These are phyloP conservation scores for Oligia strigilis DNA, from an alignment of 2,888 invertebrate species.

Conservation along the genomic window DNA sequence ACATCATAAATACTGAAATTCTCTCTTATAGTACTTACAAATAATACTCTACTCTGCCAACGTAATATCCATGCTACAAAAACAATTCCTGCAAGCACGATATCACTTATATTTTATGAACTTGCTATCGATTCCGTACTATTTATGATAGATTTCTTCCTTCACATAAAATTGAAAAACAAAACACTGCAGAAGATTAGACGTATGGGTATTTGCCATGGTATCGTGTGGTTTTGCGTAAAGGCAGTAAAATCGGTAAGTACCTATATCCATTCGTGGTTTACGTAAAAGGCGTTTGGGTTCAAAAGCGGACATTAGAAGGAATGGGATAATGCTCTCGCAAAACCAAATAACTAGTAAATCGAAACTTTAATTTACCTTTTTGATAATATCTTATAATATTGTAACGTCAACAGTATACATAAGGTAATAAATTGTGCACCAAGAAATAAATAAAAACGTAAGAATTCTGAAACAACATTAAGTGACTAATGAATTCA, in stretches of 20 bases:
- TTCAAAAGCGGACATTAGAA: background rate
- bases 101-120: constrained; percentile 19
- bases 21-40: background rate
- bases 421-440: background rate
- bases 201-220: background rate
- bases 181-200: background rate
- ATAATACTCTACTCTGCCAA: background rate
- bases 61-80: background rate
- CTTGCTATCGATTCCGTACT: background rate
- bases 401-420: background rate
- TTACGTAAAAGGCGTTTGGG: background rate
- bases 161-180: background rate
- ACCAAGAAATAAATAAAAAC: background rate
- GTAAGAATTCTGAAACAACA: background rate
- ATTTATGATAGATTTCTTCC: constrained; percentile 6
- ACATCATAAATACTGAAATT: background rate
- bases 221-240: background rate
- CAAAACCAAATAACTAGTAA: background rate
- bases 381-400: background rate
- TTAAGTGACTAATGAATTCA: constrained; percentile 13
- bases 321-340: background rate
- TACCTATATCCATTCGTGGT: background rate
- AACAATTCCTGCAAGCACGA: background rate
- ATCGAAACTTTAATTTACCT: background rate
- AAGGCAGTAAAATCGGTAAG: background rate